Evolutionary conservation across 2,797 vertebrate species (phyloP).

Genomic region (Thaleichthys pacificus): DNA sequence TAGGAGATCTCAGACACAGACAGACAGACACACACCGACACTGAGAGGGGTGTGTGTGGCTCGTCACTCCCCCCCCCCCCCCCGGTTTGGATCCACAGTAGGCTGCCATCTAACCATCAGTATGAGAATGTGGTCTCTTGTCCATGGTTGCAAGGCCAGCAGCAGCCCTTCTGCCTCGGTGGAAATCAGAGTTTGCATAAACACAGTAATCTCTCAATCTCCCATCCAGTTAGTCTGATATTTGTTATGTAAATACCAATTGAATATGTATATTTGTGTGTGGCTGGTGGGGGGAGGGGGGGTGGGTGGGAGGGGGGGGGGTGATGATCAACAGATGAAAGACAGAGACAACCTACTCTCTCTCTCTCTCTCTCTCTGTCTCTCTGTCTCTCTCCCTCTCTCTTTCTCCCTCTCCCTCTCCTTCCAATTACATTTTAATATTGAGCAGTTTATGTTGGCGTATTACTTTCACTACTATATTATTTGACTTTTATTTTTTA

Average conservation of each 20-base stretch:
- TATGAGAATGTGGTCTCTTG: not conserved
- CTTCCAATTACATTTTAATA: not conserved
- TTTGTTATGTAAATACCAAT: slow-evolving; percentile 6
- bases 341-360: not conserved
- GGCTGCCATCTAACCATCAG: not conserved
- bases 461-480: not conserved
- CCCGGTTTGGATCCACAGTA: too few species aligned
- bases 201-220: slow-evolving; percentile 1
- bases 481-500: slow-evolving; percentile 4
- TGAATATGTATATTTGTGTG: slow-evolving; percentile 1
- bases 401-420: not conserved
- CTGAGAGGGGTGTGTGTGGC: too few species aligned
- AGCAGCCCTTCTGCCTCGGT: not conserved
- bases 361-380: not conserved
- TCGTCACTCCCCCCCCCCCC: too few species aligned
- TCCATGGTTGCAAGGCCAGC: not conserved
- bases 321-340: too few species aligned
- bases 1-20: too few species aligned
- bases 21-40: too few species aligned
- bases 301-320: too few species aligned
- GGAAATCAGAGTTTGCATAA: not conserved
- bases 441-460: too few species aligned
- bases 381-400: not conserved
- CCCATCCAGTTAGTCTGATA: not conserved
- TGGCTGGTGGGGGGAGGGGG: too few species aligned